Evolutionary conservation across 2,888 invertebrate genomes (phyloP).

Genomic region (Lithosia quadra): DNA sequence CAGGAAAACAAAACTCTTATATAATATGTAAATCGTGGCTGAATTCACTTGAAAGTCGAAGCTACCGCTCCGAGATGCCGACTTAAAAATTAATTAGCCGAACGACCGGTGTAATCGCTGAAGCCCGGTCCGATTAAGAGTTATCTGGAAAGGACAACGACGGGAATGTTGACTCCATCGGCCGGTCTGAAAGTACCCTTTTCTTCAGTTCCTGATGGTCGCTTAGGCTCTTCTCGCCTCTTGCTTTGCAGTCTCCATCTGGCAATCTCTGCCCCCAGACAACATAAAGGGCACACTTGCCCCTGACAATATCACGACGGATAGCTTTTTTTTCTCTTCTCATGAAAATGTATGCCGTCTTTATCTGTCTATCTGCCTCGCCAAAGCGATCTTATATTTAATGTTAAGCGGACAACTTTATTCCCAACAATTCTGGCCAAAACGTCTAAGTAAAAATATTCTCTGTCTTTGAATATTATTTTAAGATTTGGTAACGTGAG

Average conservation of each 20-base stretch:
- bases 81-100: slow-evolving; percentile 87
- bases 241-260: slow-evolving; percentile 53
- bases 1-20: slow-evolving; percentile 64
- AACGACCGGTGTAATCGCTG: slow-evolving; percentile 85
- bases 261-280: slow-evolving; percentile 70
- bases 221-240: slow-evolving; percentile 63
- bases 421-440: slow-evolving; percentile 66
- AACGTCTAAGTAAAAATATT: slow-evolving; percentile 65
- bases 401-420: slow-evolving; percentile 76
- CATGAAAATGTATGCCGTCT: slow-evolving; percentile 79
- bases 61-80: slow-evolving; percentile 73
- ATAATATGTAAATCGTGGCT: slow-evolving; percentile 75
- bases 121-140: slow-evolving; percentile 76
- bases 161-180: slow-evolving; percentile 68
- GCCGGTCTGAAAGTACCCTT: slow-evolving; percentile 64
- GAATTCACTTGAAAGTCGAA: slow-evolving; percentile 78
- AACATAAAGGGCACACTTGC: slow-evolving; percentile 72
- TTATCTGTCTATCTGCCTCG: slow-evolving; percentile 77
- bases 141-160: slow-evolving; percentile 64
- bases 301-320: slow-evolving; percentile 68
- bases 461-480: slow-evolving; percentile 63
- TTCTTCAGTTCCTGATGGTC: slow-evolving; percentile 53
- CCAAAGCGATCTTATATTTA: slow-evolving; percentile 81
- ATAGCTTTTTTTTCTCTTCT: slow-evolving; percentile 73
- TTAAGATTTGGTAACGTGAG: slow-evolving; percentile 64